Percentiles rank a stretch among this genome's conserved stretches.
Evolutionary conservation across 1,140 invertebrate genomes (phyloP).

Genomic region (Drosophila simulans): DNA sequence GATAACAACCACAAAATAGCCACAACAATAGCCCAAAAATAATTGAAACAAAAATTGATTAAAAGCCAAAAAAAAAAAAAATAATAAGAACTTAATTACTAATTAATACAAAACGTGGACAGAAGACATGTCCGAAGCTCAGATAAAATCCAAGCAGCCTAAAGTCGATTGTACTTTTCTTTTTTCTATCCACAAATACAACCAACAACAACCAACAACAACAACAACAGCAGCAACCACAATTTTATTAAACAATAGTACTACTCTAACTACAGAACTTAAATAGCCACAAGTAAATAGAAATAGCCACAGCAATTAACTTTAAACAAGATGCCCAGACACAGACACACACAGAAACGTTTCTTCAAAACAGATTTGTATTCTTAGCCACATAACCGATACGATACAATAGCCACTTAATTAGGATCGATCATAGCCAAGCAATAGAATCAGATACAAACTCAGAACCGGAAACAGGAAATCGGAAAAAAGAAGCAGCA

Average conservation of each 20-base stretch:
- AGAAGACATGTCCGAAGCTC: slow-evolving; percentile 23
- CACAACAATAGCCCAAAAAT: slow-evolving; percentile 74
- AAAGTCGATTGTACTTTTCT: slow-evolving; percentile 84
- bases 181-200: slow-evolving; percentile 74
- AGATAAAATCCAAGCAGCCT: slow-evolving; percentile 61
- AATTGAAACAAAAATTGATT: slow-evolving; percentile 53
- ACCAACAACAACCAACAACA: slow-evolving; percentile 50
- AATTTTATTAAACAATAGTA: slow-evolving; percentile 79
- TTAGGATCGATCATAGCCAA: slow-evolving; percentile 67
- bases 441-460: slow-evolving; percentile 51
- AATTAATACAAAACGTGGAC: slow-evolving; percentile 20
- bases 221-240: slow-evolving; percentile 46
- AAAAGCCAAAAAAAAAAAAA: slow-evolving; percentile 7
- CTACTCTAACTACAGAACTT: slow-evolving; percentile 77
- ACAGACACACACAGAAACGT: slow-evolving; percentile 34
- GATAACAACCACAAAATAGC: slow-evolving; percentile 43
- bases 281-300: slow-evolving; percentile 77
- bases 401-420: slow-evolving; percentile 77
- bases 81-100: slow-evolving; percentile 34
- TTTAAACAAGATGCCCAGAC: slow-evolving; percentile 47
- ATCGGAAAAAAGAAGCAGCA: slow-evolving; percentile 73
- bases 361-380: slow-evolving; percentile 64
- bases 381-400: slow-evolving; percentile 72
- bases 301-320: slow-evolving; percentile 80
- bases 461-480: slow-evolving; percentile 15